Base-by-base conservation (phyloP, 2,888 invertebrate species). In the Coenonympha glycerion region DNA sequence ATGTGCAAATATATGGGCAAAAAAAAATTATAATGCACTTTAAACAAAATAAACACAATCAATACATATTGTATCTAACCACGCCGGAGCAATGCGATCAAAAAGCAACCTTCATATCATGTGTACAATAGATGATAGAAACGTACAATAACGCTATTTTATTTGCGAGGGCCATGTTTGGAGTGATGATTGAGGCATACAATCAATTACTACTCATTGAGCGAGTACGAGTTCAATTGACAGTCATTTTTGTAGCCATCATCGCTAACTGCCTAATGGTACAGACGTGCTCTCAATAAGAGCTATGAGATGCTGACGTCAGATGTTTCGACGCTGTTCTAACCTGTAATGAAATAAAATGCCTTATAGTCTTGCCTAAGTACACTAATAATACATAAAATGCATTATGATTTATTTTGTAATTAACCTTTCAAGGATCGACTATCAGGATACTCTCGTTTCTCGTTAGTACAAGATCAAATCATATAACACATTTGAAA, bases 171-270 rank as follows among this genome's bases (percentile, higher is more conserved):
- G 22, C 49, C 53, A 53, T 64, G 58, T 68, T 75, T 66, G 69
- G 73, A 53, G 73, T 71, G 65, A 69, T 67, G 71, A 76, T 76
- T 71, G 62, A 61, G 64, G 63, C 72, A 56, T 56, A 60, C 62
- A 76, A 76, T 78, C 84, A 84, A 86, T 85, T 85, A 82, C 78
- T 69, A 63, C 77, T 81, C 66, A 76, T 85, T 84, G 80, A 80
- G 71, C 73, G 74, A 70, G 69, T 69, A 69, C 61, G 68, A 68
- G 73, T 75, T 73, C 84, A 86, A 85, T 84, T 85, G 82, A 71
- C 63, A 67, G 69, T 74, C 69, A 70, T 72, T 78, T 73, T 72
- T 68, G 71, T 73, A 66, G 58, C 60, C 67, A 62, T 62, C 65
- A 61, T 57, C 54, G 56, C 61, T 61, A 70, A 70, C 63, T 63